Evolutionary conservation across 2,797 vertebrate genomes (phyloP), one percentile per base, ranked within the genome.

Genomic region (Columba guinea): DNA sequence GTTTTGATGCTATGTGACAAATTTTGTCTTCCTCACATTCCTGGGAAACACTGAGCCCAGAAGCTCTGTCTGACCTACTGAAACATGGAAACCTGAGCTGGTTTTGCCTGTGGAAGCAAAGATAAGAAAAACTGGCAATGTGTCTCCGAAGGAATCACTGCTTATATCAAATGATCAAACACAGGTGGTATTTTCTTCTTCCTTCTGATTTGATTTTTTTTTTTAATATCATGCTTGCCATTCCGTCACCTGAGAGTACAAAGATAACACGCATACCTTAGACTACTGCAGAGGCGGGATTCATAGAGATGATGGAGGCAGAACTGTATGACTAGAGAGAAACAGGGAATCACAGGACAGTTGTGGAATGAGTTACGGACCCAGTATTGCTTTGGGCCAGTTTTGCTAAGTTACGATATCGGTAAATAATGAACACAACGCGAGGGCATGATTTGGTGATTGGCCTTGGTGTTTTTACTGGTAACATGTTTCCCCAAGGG

Each of bases 101-200:
- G 46, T 81, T 56, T 69, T 56, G 30, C 69, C 80, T 2, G 4
- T 41, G 48, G 67, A 90, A 75, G 39, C 48, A 68, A 71, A 83
- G 68, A 60, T 63, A 34, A 59, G 58, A 73, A 69, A 64, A 89
- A 18, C 21, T 62, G 63, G 35, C 52, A 41, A 6, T 9, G 17
- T 53, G 37, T 71, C 32, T 88, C 55, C 65, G 71, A 84, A 94
- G 56, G 60, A 89, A 77, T 44, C 71, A 14, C 76, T 52, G 13
- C 18, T 80, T 77, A 11, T 84, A 60, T 85, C 58, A 65, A 48
- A 34, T 48, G 30, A 78, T 84, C 53, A 75, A 74, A 84, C 65
- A 49, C 60, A 77, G 64, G 49, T 87, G 41, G 79, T 85, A 35
- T 90, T 70, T 76, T 69, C 59, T 82, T 89, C 60, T 91, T 80